Base-by-base conservation (phyloP, 2,113 vertebrate genomes). In the Pogonocichla stellata region DNA sequence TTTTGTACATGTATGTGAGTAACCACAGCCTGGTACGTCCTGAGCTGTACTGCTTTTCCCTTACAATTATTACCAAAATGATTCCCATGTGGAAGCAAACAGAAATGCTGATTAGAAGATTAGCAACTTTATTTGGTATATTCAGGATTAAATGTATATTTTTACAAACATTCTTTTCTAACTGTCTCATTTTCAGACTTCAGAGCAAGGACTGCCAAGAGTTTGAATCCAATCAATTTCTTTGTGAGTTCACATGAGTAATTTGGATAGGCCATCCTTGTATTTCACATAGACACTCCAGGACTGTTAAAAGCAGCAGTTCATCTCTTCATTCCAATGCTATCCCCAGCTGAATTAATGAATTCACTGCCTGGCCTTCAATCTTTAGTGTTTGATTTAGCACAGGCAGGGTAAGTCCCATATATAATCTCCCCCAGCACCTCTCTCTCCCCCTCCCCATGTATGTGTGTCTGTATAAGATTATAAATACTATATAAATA, bases 271-370 rank as follows among this genome's bases (percentile, higher is more conserved):
- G 70, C 45, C 47, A 38, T 69, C 28, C 34, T 80, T 80, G 24
- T 50, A 72, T 82, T 91, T 90, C 79, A 33, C 58, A 33, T 3
- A 65, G 78, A 58, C 45, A 75, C 54, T 73, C 25, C 36, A 85
- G 50, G 28, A 50, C 38, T 73, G 64, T 36, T 90, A 50, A 86
- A 75, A 92, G 66, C 74, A 91, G 66, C 61, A 82, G 70, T 38
- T 86, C 57, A 50, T 89, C 73, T 87, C 80, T 47, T 42, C 69
- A 20, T n/a, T 65, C 42, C 57, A 75, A 26, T 26, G 53, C 62
- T 89, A 80, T 92, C 57, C 66, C 13, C 31, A 38, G 48, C 47
- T 81, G 74, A 82, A 95, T 91, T 82, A 88, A 95, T 74, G 40
- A 86, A 92, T 95, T 91, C 87, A 91, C 17, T 85, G 47, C 54